Evolutionary conservation across 64 coral and sea anemone species (phyloP).

Genomic region (Stichodactyla helianthus): DNA sequence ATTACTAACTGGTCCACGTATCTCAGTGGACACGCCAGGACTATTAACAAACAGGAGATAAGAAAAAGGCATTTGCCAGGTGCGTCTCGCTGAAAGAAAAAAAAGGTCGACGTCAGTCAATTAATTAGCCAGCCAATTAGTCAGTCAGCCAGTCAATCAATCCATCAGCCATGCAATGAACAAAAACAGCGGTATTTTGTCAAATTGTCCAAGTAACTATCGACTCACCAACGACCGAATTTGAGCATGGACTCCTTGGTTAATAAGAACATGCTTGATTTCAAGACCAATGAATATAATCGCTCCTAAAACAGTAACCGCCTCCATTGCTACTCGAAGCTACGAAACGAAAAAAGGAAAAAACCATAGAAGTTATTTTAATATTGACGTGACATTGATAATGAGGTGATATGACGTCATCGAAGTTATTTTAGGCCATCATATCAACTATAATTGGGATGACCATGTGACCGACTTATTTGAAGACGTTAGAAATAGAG

Average conservation of each 20-base stretch:
- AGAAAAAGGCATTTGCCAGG: slow-evolving; percentile 78
- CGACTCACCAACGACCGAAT: slow-evolving; percentile 55
- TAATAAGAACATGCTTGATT: slow-evolving; percentile 69
- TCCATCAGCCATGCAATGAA: no score
- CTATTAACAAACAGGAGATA: slow-evolving; percentile 63
- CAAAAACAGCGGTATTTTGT: no score
- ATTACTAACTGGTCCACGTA: slow-evolving; percentile 49
- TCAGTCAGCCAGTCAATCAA: no score
- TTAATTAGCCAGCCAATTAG: no score
- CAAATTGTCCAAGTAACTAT: neutral
- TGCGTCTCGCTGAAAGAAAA: slow-evolving; percentile 59
- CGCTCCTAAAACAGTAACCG: slow-evolving; percentile 55
- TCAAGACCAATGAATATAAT: slow-evolving; percentile 61
- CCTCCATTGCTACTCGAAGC: slow-evolving; percentile 68
- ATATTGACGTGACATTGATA: neutral
- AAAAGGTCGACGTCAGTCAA: neutral
- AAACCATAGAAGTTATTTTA: neutral
- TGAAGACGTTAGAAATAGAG: no score
- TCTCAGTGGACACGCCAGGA: slow-evolving; percentile 61
- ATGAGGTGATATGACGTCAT: no score
- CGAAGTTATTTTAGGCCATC: no score
- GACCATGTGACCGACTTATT: no score
- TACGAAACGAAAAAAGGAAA: neutral
- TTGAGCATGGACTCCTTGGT: slow-evolving; percentile 53
- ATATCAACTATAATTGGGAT: no score